Evolutionary conservation across 2,797 vertebrate genomes (phyloP).

Genomic region (Artibeus jamaicensis): DNA sequence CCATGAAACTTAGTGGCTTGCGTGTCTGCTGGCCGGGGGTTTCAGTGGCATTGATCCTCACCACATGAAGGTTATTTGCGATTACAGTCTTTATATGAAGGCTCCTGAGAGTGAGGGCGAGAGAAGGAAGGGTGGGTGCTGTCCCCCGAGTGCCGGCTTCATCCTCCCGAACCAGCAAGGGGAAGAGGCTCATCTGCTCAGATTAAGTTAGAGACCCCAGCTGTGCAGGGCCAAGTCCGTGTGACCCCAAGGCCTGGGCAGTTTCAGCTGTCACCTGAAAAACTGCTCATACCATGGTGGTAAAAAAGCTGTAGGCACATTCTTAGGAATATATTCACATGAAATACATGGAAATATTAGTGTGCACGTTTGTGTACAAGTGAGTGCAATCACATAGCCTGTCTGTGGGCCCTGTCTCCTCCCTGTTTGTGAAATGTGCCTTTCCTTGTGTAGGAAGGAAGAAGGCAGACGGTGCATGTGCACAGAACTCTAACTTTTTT

Average conservation of each 20-base stretch:
- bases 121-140: too few species aligned
- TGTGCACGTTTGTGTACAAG: background rate
- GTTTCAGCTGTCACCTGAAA: background rate
- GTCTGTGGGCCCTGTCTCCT: background rate
- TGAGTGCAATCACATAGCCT: background rate
- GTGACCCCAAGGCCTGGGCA: background rate
- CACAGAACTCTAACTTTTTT: background rate
- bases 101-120: too few species aligned
- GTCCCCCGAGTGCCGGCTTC: background rate
- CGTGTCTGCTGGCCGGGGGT: background rate
- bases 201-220: background rate
- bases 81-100: too few species aligned
- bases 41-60: background rate
- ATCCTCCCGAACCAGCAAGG: accelerated
- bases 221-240: background rate
- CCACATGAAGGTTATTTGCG: too few species aligned
- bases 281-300: background rate
- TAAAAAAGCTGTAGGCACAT: background rate
- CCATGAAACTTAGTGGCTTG: background rate
- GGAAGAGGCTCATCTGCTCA: too few species aligned
- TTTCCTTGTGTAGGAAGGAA: background rate
- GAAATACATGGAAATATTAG: background rate
- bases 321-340: background rate
- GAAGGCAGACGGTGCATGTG: background rate
- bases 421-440: background rate